Evolutionary conservation across 2,797 vertebrate genomes (phyloP), one percentile per base, ranked within the genome.

Genomic region (Chaunax sp.): DNA sequence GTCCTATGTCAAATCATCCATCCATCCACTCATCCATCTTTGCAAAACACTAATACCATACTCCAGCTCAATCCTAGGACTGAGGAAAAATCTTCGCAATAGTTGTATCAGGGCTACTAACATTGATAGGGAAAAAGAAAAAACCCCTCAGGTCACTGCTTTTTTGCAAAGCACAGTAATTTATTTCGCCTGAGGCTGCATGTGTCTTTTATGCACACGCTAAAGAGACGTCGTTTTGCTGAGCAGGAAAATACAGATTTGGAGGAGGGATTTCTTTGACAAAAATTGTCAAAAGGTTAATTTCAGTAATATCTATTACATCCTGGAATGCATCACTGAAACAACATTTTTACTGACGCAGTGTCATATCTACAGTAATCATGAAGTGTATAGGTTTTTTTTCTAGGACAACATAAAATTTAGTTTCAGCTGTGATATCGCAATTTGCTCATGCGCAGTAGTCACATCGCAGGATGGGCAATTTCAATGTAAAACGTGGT

Each of bases 1-100:
- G 86, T 92, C 86, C 82, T 67, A 75, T 68, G 82, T 88, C 82
- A 72, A 85, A 63, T 75, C 89, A 90, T 74, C 50, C 65, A 80
- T 84, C n/a, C 80, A 77, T 79, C 33, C 55, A 78, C 56, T 28
- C 69, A 67, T 79, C 52, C 69, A 78, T 77, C 20, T 33, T 77
- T 61, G 33, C 43, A 64, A 73, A 68, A 35, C 53, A 54, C 37
- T 56, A 47, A 35, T 33, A 14, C 47, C 71, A 79, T 64, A 30
- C 30, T 33, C 20, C 38, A 69, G 6, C 19, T 57, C 55, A 64
- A 19, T 28, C 25, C 19, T 25, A 61, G 30, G 13, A 33, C 52
- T 38, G 44, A 70, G 33, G 15, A 61, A 51, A 45, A 22, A 59
- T 38, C 38, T 38, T 57, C 8, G 40, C n/a, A 58, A 41, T 19